These are phyloP conservation scores for Margaritifera margaritifera DNA, from an alignment of 2,888 invertebrate genomes.

Conservation along the genomic window DNA sequence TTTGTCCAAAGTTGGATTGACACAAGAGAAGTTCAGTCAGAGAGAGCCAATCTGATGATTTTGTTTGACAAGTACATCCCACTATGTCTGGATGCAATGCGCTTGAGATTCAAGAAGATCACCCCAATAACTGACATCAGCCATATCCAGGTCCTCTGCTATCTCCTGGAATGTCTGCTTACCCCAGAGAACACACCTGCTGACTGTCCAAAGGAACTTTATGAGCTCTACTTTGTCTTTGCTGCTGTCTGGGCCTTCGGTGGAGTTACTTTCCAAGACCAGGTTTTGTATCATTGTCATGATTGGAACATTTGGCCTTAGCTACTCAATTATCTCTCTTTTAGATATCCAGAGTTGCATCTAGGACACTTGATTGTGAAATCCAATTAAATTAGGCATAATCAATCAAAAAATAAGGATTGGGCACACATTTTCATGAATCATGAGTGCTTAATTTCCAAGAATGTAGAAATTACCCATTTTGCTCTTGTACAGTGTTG, in stretches of 20 bases:
- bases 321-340: background rate
- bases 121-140: conserved; percentile 95
- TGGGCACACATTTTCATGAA: no score
- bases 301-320: no score
- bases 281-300: conserved; percentile 68
- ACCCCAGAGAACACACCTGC: conserved; percentile 86
- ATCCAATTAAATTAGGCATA: no score
- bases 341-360: background rate
- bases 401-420: no score
- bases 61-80: conserved; percentile 97
- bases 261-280: conserved; percentile 96
- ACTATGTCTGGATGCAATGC: conserved; percentile 88
- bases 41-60: conserved; percentile 88
- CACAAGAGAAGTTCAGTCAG: conserved; percentile 75
- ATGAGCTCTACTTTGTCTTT: conserved; percentile 96
- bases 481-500: no score
- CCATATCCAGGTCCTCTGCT: conserved; percentile 91
- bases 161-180: conserved; percentile 88
- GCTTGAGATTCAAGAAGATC: conserved; percentile 92
- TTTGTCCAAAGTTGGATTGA: conserved; percentile 85
- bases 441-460: no score
- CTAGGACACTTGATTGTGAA: background rate
- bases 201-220: conserved; percentile 94
- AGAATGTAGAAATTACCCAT: no score
- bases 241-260: conserved; percentile 98